phyloP scores from a whole-genome alignment of 53 echinoderm and acorn worm species.

The Holothuria scabra region DNA sequence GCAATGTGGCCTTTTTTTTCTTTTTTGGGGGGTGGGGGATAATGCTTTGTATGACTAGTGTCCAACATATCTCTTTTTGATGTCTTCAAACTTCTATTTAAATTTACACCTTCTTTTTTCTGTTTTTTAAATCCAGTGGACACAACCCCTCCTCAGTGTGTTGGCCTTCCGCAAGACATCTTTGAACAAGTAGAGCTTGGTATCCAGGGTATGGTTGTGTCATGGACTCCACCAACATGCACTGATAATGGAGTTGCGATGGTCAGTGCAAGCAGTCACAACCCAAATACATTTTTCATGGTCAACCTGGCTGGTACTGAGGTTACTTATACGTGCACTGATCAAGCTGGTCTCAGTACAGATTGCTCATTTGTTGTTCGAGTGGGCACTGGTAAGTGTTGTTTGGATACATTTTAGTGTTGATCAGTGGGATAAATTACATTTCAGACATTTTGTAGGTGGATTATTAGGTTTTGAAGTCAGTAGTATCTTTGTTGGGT shows the following conservation, averaged over 20 bases:
- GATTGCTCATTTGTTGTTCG: not conserved
- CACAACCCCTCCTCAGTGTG: not conserved
- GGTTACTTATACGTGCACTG: constrained; percentile 8
- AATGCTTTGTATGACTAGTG: no score
- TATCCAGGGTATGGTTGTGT: not conserved
- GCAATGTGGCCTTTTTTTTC: no score
- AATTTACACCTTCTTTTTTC: not conserved
- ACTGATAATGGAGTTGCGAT: constrained; percentile 3
- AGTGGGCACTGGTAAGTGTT: not conserved
- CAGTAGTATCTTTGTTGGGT: no score
- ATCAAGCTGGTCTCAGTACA: not conserved
- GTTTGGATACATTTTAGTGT: no score
- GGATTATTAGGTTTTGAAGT: no score
- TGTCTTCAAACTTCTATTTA: no score
- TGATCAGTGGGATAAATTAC: no score
- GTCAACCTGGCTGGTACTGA: not conserved
- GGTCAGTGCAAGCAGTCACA: not conserved
- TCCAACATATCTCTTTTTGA: no score
- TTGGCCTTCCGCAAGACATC: not conserved
- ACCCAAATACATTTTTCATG: constrained; percentile 4
- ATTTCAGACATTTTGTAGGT: no score
- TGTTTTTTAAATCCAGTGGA: not conserved
- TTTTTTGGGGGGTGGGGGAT: no score
- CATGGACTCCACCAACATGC: constrained; percentile 3
- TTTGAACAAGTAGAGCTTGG: not conserved